Evolutionary conservation across 2,797 vertebrate genomes (phyloP).

Genomic region (Staurois parvus): DNA sequence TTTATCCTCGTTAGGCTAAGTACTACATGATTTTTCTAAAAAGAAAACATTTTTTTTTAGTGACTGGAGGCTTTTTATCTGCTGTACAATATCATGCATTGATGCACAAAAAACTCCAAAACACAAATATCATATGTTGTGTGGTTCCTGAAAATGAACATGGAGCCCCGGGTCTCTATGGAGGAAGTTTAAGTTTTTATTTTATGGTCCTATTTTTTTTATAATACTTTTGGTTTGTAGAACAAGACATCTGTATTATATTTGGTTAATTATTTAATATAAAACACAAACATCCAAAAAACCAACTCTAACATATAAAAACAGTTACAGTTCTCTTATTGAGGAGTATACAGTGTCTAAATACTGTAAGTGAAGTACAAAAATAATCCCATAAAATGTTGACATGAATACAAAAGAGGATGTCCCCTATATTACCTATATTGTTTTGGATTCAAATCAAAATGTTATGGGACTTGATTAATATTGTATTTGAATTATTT

Average conservation of each 20-base stretch:
- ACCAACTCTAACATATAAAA: too few relatives aligned
- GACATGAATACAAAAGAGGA: too few relatives aligned
- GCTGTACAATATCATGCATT: slow-evolving; percentile 41
- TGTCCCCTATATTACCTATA: too few relatives aligned
- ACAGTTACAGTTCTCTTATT: too few relatives aligned
- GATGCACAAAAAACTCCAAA: slow-evolving; percentile 50
- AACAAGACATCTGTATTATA: neutral
- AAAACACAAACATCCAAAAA: too few relatives aligned
- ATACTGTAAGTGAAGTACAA: too few relatives aligned
- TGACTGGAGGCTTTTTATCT: slow-evolving; percentile 51
- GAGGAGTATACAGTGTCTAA: too few relatives aligned
- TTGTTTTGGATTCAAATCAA: too few relatives aligned
- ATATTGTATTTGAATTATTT: too few relatives aligned
- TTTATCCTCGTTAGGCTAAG: slow-evolving; percentile 45
- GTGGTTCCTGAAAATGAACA: slow-evolving; percentile 16
- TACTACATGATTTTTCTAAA: slow-evolving; percentile 41
- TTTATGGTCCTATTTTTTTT: neutral
- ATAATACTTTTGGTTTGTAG: neutral
- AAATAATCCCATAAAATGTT: too few relatives aligned
- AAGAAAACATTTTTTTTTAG: slow-evolving; percentile 27
- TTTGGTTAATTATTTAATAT: too few relatives aligned
- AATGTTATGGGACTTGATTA: too few relatives aligned
- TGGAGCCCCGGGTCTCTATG: neutral
- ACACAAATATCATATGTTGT: slow-evolving; percentile 15
- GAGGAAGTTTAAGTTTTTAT: neutral